Evolutionary conservation across 1,140 invertebrate species (phyloP).

Genomic region (Trigoniulus corallinus): DNA sequence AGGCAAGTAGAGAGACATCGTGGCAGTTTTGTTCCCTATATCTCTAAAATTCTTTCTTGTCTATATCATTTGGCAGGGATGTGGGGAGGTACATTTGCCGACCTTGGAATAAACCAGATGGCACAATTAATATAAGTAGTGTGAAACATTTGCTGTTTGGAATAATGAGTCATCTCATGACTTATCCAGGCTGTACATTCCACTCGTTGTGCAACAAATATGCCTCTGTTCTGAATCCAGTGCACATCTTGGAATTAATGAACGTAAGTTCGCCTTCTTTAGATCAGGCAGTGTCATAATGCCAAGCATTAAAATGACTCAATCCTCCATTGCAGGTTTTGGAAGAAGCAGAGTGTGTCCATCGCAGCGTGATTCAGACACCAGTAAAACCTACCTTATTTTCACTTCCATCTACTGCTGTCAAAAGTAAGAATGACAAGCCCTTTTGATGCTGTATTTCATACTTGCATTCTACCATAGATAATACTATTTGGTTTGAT

Average conservation of each 20-base stretch:
- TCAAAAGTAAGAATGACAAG: neutral
- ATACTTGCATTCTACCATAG: neutral
- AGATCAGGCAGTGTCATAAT: neutral
- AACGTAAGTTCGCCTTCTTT: constrained; percentile 11
- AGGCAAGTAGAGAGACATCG: neutral
- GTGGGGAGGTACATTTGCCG: constrained; percentile 15
- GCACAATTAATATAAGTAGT: constrained; percentile 45
- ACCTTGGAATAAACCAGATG: constrained; percentile 59
- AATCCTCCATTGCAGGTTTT: neutral
- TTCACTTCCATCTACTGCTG: neutral
- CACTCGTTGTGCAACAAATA: constrained; percentile 13
- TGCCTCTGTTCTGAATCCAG: constrained; percentile 21
- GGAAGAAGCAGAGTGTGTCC: neutral
- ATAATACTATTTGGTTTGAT: neutral
- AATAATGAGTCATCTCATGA: constrained; percentile 41
- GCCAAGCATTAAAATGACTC: neutral
- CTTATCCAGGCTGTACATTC: constrained; percentile 33
- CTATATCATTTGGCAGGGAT: neutral
- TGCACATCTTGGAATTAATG: constrained; percentile 23
- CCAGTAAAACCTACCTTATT: neutral
- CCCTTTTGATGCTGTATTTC: neutral
- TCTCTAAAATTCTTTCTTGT: neutral
- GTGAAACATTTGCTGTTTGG: constrained; percentile 48
- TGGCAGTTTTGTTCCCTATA: neutral
- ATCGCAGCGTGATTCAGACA: neutral